phyloP scores from a whole-genome alignment of 2,888 invertebrate genomes.

The Drosophila recens region DNA sequence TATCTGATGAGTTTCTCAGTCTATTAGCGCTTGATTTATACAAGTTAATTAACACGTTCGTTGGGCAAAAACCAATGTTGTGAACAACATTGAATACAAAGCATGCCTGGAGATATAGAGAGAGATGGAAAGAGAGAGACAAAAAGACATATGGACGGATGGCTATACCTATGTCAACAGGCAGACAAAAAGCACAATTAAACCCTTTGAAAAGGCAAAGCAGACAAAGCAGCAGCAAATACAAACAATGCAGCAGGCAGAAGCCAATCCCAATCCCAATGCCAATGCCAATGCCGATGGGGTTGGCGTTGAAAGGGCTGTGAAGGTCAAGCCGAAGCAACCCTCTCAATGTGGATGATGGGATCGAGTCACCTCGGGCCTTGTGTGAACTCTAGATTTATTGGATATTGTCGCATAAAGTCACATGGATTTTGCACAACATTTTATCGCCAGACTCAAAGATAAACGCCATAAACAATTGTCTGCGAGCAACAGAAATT shows the following conservation, averaged over 20 bases:
- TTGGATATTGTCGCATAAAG: slow-evolving; percentile 80
- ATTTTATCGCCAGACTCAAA: slow-evolving; percentile 74
- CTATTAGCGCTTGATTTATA: slow-evolving; percentile 69
- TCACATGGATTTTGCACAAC: slow-evolving; percentile 69
- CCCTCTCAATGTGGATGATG: background rate
- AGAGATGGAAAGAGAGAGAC: background rate
- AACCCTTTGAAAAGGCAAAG: slow-evolving; percentile 67
- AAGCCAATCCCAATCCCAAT: background rate
- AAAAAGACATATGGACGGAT: slow-evolving; percentile 39
- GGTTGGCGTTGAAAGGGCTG: slow-evolving; percentile 38
- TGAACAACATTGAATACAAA: slow-evolving; percentile 21
- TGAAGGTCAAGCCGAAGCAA: slow-evolving; percentile 58
- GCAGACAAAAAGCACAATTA: slow-evolving; percentile 74
- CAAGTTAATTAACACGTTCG: slow-evolving; percentile 78
- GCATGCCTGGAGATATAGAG: background rate
- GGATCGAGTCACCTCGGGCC: slow-evolving; percentile 25
- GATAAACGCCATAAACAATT: slow-evolving; percentile 78
- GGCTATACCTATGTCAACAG: slow-evolving; percentile 72
- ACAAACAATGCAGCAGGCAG: slow-evolving; percentile 50
- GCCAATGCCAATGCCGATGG: slow-evolving; percentile 13
- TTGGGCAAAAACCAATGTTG: slow-evolving; percentile 45
- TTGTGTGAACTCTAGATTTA: slow-evolving; percentile 68
- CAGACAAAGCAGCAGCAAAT: slow-evolving; percentile 65
- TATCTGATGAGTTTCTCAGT: slow-evolving; percentile 41
- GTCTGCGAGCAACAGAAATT: slow-evolving; percentile 48